A percentile compares a stretch with the other conserved stretches of the same genome.
phyloP scores from a whole-genome alignment of 37 sponge, comb jelly and placozoan species.

The Crambe crambe region DNA sequence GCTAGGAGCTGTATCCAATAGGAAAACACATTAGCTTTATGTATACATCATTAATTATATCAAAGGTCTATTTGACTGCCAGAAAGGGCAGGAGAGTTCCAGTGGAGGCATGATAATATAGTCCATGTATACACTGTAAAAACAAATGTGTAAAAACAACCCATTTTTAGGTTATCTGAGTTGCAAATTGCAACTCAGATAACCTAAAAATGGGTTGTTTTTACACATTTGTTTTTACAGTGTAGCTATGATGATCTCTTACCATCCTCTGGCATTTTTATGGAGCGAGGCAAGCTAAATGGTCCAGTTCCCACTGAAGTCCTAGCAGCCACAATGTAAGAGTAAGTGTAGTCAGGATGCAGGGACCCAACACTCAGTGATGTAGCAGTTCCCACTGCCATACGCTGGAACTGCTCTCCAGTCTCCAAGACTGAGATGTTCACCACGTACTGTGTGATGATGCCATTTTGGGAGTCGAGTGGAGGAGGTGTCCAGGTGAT shows the following conservation, averaged over 20 bases:
- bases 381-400: neutral
- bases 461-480: constrained; percentile 19
- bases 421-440: constrained; percentile 14
- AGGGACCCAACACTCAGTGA: neutral
- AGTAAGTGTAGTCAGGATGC: constrained; percentile 25
- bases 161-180: too few species aligned
- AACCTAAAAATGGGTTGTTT: too few species aligned
- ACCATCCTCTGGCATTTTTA: constrained; percentile 55
- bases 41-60: neutral
- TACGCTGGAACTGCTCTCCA: neutral
- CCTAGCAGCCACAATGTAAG: constrained; percentile 18
- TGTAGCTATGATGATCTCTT: neutral
- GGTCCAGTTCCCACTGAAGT: constrained; percentile 39
- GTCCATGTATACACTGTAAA: too few species aligned
- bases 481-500: constrained; percentile 34
- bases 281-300: neutral
- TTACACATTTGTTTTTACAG: too few species aligned
- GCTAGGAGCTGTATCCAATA: constrained; percentile 12
- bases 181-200: too few species aligned
- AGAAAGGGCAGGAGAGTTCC: too few species aligned
- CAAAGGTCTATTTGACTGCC: too few species aligned
- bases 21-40: neutral
- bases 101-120: neutral
- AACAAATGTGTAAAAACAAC: too few species aligned
- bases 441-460: constrained; percentile 22